Evolutionary conservation across 2,797 vertebrate genomes (phyloP), one percentile per base, ranked within the genome.

Genomic region (Falco columbarius): DNA sequence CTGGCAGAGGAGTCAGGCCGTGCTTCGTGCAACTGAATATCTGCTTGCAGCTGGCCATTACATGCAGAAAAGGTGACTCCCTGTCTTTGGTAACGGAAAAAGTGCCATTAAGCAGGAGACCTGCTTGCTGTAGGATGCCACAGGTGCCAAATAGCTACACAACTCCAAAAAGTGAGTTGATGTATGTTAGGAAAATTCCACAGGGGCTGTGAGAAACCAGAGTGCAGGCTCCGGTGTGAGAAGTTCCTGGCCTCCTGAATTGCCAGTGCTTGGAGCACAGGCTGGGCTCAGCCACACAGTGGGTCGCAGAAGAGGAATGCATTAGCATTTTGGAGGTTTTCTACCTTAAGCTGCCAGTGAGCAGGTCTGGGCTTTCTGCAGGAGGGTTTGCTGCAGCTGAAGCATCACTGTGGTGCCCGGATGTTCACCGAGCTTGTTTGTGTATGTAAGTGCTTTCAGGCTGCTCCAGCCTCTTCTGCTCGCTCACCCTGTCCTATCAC

Each of bases 401-500:
- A 54, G 52, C 27, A 19, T 71, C 38, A 7, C 22, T 0, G 3
- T 0, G 0, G 38, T 22, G 22, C 52, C 21, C 21, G 21, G 66
- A 11, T 27, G 32, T n/a, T 40, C 7, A 4, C n/a, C 0, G 1
- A 68, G 44, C 44, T 56, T 38, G 12, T 51, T 18, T 59, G 58
- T 2, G 2, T n/a, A 3, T 6, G 32, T 13, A 44, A 44, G 20
- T 34, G 32, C 56, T 42, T 68, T 86, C 62, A 44, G 32, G 47
- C 30, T 44, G 44, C 7, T 44, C 44, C 44, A 44, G 44, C 44
- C 44, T 44, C 17, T 19, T 44, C 44, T 44, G 44, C 44, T 34
- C 13, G 2, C 22, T 77, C 26, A 27, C 13, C 24, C 32, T 38
- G 18, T 67, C 17, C 54, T 32, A 0, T 59, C 34, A 16, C 23